These are phyloP conservation scores for Arnoldichthys spilopterus DNA, from an alignment of 2,797 vertebrate species.

Conservation along the genomic window DNA sequence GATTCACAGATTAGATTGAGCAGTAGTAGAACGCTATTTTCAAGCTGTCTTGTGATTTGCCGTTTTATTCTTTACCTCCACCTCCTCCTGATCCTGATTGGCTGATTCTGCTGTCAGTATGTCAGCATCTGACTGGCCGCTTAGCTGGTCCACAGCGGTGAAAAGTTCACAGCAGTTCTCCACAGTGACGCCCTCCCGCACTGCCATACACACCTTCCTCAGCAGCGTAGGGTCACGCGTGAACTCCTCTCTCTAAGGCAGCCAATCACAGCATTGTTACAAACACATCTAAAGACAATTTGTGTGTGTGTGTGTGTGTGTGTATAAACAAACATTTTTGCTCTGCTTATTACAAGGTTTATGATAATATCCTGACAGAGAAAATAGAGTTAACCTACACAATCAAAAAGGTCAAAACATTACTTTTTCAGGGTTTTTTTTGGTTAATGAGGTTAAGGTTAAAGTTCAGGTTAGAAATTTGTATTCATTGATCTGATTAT, in stretches of 20 bases:
- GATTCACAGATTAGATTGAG: constrained; percentile 36
- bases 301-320: constrained; percentile 37
- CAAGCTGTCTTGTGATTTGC: neutral
- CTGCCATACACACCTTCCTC: constrained; percentile 86
- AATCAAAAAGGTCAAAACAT: too few relatives aligned
- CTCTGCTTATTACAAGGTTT: too few relatives aligned
- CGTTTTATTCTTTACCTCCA: constrained; percentile 65
- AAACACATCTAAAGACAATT: neutral
- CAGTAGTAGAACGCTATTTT: constrained; percentile 15
- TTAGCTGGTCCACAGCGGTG: constrained; percentile 81
- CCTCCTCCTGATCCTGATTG: constrained; percentile 46
- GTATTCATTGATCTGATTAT: too few relatives aligned
- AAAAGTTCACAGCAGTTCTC: constrained; percentile 90
- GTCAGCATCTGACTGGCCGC: constrained; percentile 61
- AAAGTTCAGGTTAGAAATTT: too few relatives aligned
- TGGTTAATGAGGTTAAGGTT: too few relatives aligned
- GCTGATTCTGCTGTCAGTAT: constrained; percentile 28
- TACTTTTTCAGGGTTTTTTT: too few relatives aligned
- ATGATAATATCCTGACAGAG: too few relatives aligned
- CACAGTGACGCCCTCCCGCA: constrained; percentile 84
- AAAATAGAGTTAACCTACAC: too few relatives aligned
- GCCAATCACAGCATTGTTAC: constrained; percentile 15
- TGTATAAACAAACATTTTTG: too few relatives aligned
- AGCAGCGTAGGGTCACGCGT: constrained; percentile 85
- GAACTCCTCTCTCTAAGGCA: constrained; percentile 76